Percentiles rank a stretch among this genome's conserved stretches.
phyloP scores from a whole-genome alignment of 2,888 invertebrate species.

The Ariolimax columbianus region DNA sequence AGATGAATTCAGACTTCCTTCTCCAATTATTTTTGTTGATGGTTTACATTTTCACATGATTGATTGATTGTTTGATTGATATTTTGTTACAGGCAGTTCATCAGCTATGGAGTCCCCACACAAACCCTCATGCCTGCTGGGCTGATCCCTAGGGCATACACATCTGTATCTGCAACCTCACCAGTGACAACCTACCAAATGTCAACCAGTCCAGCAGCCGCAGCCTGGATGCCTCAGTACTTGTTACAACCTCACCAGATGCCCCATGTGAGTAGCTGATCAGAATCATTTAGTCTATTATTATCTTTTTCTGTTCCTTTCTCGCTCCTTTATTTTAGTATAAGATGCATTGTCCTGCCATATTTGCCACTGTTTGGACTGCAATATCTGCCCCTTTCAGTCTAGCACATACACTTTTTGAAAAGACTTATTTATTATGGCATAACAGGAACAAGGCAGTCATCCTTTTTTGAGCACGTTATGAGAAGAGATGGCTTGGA shows the following conservation, averaged over 20 bases:
- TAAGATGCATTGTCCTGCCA: too few species aligned
- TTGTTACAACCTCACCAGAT: conserved; percentile 70
- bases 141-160: conserved; percentile 69
- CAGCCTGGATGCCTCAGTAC: conserved; percentile 66
- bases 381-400: too few species aligned
- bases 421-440: too few species aligned
- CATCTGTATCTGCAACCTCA: conserved; percentile 69
- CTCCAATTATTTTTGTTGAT: too few species aligned
- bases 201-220: conserved; percentile 67
- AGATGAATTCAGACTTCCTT: too few species aligned
- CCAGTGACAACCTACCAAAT: conserved; percentile 77
- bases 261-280: conserved; percentile 67
- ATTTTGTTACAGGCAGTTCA: conserved; percentile 54
- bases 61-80: background rate
- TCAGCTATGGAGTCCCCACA: conserved; percentile 68
- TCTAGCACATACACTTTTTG: too few species aligned
- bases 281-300: background rate
- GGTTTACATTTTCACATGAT: too few species aligned
- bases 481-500: too few species aligned
- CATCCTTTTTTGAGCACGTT: too few species aligned
- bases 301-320: background rate
- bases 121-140: conserved; percentile 66
- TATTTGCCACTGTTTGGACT: too few species aligned
- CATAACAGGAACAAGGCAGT: too few species aligned
- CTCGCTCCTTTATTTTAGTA: too few species aligned